These are phyloP conservation scores for Pentamera pediparva DNA, from an alignment of 53 echinoderm and acorn worm genomes.

Conservation along the genomic window DNA sequence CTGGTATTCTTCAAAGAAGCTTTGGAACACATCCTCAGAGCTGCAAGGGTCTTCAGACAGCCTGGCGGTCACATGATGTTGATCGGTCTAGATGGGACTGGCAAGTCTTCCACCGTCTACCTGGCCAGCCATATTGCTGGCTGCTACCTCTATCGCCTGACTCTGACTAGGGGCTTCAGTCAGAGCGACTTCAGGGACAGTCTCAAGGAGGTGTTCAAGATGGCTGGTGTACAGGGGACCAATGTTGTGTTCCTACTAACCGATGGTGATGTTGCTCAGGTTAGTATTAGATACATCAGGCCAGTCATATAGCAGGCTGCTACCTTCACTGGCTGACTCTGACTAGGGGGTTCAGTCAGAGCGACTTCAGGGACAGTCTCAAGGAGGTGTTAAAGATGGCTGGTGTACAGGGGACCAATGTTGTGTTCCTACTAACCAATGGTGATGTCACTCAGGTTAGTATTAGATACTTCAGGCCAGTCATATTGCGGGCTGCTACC, in stretches of 20 bases:
- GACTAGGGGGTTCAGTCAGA: slow-evolving; percentile 85
- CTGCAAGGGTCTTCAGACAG: slow-evolving; percentile 91
- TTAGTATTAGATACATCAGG: slow-evolving; percentile 5
- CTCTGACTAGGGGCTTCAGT: slow-evolving; percentile 86
- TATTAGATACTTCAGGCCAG: no score
- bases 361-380: slow-evolving; percentile 86
- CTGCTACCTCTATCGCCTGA: slow-evolving; percentile 83
- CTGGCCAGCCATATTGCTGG: slow-evolving; percentile 88
- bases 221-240: slow-evolving; percentile 70
- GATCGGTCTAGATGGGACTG: slow-evolving; percentile 90
- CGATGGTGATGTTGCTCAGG: slow-evolving; percentile 93
- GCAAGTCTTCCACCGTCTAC: slow-evolving; percentile 84
- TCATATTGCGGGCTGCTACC: slow-evolving; percentile 80
- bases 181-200: slow-evolving; percentile 89
- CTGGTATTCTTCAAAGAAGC: slow-evolving; percentile 98
- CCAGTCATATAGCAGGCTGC: slow-evolving; percentile 61
- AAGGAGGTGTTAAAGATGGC: slow-evolving; percentile 83
- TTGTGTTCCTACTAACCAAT: slow-evolving; percentile 88
- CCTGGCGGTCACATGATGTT: slow-evolving; percentile 98
- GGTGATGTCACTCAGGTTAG: no score
- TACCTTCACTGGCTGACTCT: slow-evolving; percentile 81
- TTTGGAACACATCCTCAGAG: slow-evolving; percentile 85
- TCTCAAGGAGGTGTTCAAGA: slow-evolving; percentile 81
- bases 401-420: slow-evolving; percentile 74
- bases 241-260: slow-evolving; percentile 91